Conservation (phyloP, 1,140 invertebrate species). For the Drosophila subobscura region DNA sequence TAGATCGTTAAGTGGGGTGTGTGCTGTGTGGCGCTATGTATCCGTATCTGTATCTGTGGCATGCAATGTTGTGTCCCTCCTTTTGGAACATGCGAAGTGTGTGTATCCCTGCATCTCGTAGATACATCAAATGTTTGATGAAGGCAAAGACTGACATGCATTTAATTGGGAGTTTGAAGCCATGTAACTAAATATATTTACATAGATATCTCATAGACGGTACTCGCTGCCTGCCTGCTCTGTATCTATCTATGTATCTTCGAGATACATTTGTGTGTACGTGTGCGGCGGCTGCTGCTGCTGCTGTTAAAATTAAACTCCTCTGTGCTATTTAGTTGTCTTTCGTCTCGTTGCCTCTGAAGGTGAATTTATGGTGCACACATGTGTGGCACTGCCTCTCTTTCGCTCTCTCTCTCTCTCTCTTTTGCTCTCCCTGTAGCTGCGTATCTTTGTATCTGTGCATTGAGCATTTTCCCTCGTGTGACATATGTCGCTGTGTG, state of each 20-base stretch:
- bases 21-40: too few relatives aligned
- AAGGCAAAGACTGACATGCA: too few relatives aligned
- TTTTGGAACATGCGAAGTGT: too few relatives aligned
- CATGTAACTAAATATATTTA: too few relatives aligned
- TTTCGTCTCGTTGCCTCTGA: conserved; percentile 53
- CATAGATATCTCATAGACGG: too few relatives aligned
- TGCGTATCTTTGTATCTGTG: conserved; percentile 13
- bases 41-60: too few relatives aligned
- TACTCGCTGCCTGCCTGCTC: too few relatives aligned
- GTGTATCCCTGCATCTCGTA: too few relatives aligned
- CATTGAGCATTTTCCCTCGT: conserved; percentile 48
- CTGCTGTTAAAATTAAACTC: conserved; percentile 76
- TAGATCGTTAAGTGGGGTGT: conserved; percentile 36
- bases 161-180: too few relatives aligned
- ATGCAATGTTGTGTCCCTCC: too few relatives aligned
- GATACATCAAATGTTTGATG: too few relatives aligned
- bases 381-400: conserved; percentile 61
- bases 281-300: conserved; percentile 9
- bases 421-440: conserved; percentile 1
- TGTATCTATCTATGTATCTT: too few relatives aligned
- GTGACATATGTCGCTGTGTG: conserved; percentile 65
- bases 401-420: conserved; percentile 15
- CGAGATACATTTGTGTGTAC: not conserved
- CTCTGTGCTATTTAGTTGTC: conserved; percentile 70
- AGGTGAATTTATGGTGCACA: conserved; percentile 82